Percentiles rank a stretch among this genome's conserved stretches.
These are phyloP conservation scores for Zosterops lateralis DNA, from an alignment of 2,113 vertebrate species.

Conservation along the genomic window DNA sequence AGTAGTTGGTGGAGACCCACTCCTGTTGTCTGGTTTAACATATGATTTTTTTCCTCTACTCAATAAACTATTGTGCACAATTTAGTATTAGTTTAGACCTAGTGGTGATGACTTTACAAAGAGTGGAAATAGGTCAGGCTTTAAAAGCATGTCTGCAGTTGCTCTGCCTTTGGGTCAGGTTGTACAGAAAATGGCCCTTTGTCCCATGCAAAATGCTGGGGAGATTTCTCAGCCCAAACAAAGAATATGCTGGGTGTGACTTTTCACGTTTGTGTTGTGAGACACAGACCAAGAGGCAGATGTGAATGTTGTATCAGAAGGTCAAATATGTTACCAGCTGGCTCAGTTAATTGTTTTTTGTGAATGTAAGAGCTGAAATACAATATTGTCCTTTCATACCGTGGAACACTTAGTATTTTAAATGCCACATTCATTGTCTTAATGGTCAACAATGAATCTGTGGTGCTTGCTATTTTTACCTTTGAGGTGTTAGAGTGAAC, in stretches of 20 bases:
- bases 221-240: neutral
- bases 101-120: neutral
- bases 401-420: neutral
- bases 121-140: neutral
- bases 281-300: neutral
- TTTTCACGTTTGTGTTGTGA: neutral
- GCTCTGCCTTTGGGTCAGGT: neutral
- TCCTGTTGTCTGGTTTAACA: neutral
- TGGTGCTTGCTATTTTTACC: conserved; percentile 12
- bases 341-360: neutral
- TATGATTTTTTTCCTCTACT: neutral
- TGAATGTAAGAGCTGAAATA: neutral
- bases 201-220: neutral
- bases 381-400: neutral
- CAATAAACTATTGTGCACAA: neutral
- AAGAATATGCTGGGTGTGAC: neutral
- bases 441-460: conserved; percentile 19
- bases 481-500: neutral
- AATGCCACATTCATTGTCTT: conserved; percentile 38
- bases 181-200: neutral
- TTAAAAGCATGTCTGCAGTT: neutral
- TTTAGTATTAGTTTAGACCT: neutral
- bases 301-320: neutral
- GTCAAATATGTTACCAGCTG: neutral
- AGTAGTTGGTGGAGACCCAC: neutral